Conservation (phyloP, 2,113 vertebrate genomes). For the Eleginops maclovinus region DNA sequence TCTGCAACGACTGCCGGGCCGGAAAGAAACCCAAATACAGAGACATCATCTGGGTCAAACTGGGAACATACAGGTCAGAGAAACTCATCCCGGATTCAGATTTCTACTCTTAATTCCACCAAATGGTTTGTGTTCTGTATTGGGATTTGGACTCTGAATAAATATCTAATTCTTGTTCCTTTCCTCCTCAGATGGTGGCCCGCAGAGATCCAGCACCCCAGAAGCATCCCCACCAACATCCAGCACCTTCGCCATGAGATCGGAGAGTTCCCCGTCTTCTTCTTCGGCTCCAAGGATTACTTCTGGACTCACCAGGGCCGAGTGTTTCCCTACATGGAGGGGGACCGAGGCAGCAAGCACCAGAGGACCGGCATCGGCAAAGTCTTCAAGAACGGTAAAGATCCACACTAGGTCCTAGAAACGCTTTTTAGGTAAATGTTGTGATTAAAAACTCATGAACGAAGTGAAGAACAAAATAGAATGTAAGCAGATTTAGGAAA, state of each 20-base stretch:
- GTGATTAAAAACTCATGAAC: neutral
- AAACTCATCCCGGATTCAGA: neutral
- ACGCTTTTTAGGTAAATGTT: neutral
- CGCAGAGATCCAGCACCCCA: constrained; percentile 97
- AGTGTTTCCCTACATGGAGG: constrained; percentile 98
- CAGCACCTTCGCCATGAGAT: constrained; percentile 98
- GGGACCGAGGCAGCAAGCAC: constrained; percentile 94
- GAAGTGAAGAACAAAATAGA: neutral
- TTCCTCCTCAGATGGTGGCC: constrained; percentile 93
- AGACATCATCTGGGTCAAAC: constrained; percentile 99
- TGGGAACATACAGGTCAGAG: constrained; percentile 94
- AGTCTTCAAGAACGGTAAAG: constrained; percentile 95
- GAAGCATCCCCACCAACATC: constrained; percentile 97
- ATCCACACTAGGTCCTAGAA: neutral
- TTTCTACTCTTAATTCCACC: no score
- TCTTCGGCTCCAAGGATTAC: constrained; percentile 99
- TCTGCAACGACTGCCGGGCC: constrained; percentile 95
- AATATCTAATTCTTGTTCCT: neutral
- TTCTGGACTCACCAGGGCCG: constrained; percentile 99
- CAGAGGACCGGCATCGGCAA: constrained; percentile 94
- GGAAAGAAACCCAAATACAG: constrained; percentile 96
- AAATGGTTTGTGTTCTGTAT: neutral
- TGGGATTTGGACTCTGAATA: neutral
- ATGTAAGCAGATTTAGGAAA: neutral
- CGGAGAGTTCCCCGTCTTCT: constrained; percentile 98